Evolutionary conservation across 2,113 vertebrate genomes (phyloP).

Genomic region (Oncorhynchus clarkii): DNA sequence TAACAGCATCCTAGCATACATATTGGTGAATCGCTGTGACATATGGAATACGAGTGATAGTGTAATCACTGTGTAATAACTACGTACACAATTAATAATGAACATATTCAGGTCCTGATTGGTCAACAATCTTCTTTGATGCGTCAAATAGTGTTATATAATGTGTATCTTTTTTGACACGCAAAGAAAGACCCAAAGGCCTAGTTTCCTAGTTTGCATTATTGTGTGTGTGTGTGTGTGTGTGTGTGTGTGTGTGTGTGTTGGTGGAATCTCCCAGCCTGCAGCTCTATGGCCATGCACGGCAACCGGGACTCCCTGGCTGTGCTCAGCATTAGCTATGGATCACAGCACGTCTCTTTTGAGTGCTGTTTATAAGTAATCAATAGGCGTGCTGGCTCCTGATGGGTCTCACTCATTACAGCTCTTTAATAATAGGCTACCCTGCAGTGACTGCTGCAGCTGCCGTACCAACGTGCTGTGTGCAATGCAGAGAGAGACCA

Average conservation of each 20-base stretch:
- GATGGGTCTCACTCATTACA: constrained; percentile 73
- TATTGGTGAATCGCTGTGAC: too few species aligned
- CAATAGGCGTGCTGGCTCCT: constrained; percentile 67
- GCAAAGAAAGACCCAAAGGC: too few species aligned
- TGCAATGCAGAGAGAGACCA: too few species aligned
- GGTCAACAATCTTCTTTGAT: too few species aligned
- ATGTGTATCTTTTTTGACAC: too few species aligned
- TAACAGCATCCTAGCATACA: too few species aligned
- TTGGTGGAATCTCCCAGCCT: neutral
- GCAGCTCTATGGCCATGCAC: neutral
- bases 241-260: neutral
- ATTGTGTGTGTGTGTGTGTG: neutral
- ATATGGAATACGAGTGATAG: too few species aligned
- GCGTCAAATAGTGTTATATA: too few species aligned
- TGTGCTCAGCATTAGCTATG: constrained; percentile 64
- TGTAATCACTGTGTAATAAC: too few species aligned
- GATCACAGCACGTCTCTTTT: constrained; percentile 67
- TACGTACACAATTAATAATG: too few species aligned
- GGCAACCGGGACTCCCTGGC: constrained; percentile 1
- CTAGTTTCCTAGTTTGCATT: neutral
- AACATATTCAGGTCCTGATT: too few species aligned
- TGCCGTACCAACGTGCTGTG: too few species aligned
- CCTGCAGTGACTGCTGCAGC: constrained; percentile 50
- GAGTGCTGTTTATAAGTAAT: constrained; percentile 73
- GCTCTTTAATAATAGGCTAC: constrained; percentile 73